A percentile compares a stretch with the other conserved stretches of the same genome.
Conservation (phyloP, 1,140 invertebrate species). For the Drosophila carrolli region DNA sequence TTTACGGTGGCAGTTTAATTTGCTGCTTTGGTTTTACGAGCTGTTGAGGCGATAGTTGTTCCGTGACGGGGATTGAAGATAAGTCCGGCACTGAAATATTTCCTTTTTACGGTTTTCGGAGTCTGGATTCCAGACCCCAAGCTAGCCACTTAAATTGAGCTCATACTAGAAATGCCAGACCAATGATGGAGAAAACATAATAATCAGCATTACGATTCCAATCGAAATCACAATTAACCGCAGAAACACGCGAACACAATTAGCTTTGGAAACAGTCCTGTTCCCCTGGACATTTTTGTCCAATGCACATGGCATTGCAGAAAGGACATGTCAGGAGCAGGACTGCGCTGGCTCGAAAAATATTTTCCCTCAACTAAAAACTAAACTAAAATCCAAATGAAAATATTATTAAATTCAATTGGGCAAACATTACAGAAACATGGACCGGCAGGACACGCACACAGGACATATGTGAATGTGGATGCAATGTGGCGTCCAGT, state of each 20-base stretch:
- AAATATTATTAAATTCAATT: slow-evolving; percentile 83
- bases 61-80: slow-evolving; percentile 35
- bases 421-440: slow-evolving; percentile 80
- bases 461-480: slow-evolving; percentile 70
- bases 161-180: neutral
- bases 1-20: slow-evolving; percentile 73
- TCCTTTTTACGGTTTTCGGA: slow-evolving; percentile 3
- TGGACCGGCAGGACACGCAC: slow-evolving; percentile 32
- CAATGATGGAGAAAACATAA: slow-evolving; percentile 43
- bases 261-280: slow-evolving; percentile 43
- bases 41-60: slow-evolving; percentile 73
- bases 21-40: slow-evolving; percentile 79
- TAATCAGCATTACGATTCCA: slow-evolving; percentile 38
- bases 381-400: slow-evolving; percentile 82
- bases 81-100: slow-evolving; percentile 14
- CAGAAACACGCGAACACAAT: slow-evolving; percentile 57
- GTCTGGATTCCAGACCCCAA: neutral
- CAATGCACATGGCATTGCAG: slow-evolving; percentile 70
- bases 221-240: slow-evolving; percentile 60
- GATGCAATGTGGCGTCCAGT: slow-evolving; percentile 81
- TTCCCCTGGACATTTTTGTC: slow-evolving; percentile 53
- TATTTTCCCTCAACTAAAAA: slow-evolving; percentile 63
- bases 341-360: slow-evolving; percentile 34
- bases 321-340: slow-evolving; percentile 59
- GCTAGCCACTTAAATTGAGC: neutral